Evolutionary conservation across 2,888 invertebrate genomes (phyloP).

Genomic region (Plagodis pulveraria): DNA sequence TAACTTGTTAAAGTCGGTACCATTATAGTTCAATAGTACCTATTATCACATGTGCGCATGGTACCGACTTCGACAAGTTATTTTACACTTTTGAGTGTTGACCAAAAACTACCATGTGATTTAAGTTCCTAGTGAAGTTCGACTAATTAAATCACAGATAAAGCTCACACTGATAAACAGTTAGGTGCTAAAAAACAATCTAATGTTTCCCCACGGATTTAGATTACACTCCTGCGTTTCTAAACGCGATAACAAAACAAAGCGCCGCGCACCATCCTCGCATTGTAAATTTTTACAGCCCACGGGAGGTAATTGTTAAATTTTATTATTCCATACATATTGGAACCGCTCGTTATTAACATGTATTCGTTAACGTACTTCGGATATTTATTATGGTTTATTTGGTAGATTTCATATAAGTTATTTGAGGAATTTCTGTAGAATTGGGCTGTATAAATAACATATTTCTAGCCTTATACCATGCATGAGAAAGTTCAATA

Average conservation of each 20-base stretch:
- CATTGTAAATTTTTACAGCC: slow-evolving; percentile 65
- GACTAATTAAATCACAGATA: slow-evolving; percentile 12
- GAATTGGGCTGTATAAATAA: no score
- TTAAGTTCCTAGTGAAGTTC: no score
- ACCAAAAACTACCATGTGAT: no score
- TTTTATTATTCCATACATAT: slow-evolving; percentile 41
- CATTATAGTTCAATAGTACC: no score
- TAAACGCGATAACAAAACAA: slow-evolving; percentile 14
- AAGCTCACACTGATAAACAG: slow-evolving; percentile 23
- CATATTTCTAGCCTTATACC: no score
- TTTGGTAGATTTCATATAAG: slow-evolving; percentile 16
- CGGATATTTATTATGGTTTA: slow-evolving; percentile 44
- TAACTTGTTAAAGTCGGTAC: no score
- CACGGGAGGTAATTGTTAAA: slow-evolving; percentile 36
- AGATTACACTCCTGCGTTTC: neutral
- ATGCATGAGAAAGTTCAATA: no score
- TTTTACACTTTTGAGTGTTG: no score
- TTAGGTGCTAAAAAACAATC: slow-evolving; percentile 30
- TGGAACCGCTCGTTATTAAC: slow-evolving; percentile 39
- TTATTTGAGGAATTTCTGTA: neutral
- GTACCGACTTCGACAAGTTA: no score
- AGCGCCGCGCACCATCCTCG: slow-evolving; percentile 15
- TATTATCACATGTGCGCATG: no score
- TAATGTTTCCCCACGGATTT: slow-evolving; percentile 31
- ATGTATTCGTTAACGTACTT: slow-evolving; percentile 45